Conservation (phyloP, 2,113 vertebrate species). For the Eulemur macaco region DNA sequence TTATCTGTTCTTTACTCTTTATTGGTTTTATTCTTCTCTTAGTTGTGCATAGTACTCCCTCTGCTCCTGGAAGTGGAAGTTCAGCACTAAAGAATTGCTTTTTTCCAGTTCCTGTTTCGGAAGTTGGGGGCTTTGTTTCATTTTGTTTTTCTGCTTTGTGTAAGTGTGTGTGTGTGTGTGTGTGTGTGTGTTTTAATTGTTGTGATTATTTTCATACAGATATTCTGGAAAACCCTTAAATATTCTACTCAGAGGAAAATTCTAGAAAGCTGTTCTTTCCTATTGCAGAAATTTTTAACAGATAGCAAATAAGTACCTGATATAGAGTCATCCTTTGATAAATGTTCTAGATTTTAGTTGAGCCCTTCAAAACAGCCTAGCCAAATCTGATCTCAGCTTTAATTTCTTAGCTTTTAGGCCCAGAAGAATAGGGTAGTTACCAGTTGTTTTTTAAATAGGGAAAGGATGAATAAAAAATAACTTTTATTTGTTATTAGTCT, state of each 20-base stretch:
- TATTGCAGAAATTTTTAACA: slow-evolving; percentile 33
- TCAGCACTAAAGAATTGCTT: background rate
- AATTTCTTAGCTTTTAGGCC: background rate
- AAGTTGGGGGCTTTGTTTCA: background rate
- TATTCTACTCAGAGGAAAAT: slow-evolving; percentile 1
- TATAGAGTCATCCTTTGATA: background rate
- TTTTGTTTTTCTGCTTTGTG: background rate
- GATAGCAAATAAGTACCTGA: background rate
- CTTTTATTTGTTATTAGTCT: background rate
- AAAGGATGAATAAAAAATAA: background rate
- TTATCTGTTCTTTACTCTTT: background rate
- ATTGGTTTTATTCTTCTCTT: background rate
- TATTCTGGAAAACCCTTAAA: background rate
- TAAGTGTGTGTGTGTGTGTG: background rate
- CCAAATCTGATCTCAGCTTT: background rate
- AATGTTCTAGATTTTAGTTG: slow-evolving; percentile 42
- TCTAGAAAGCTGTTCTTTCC: slow-evolving; percentile 13
- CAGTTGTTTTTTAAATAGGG: background rate
- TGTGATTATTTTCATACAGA: slow-evolving; percentile 19
- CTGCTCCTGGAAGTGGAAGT: background rate
- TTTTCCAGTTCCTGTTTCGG: background rate
- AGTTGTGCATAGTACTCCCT: background rate
- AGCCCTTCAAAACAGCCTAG: background rate
- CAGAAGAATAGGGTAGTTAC: background rate
- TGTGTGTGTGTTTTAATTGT: background rate